phyloP scores from a whole-genome alignment of 2,888 invertebrate species.

The Hypsopygia costalis region DNA sequence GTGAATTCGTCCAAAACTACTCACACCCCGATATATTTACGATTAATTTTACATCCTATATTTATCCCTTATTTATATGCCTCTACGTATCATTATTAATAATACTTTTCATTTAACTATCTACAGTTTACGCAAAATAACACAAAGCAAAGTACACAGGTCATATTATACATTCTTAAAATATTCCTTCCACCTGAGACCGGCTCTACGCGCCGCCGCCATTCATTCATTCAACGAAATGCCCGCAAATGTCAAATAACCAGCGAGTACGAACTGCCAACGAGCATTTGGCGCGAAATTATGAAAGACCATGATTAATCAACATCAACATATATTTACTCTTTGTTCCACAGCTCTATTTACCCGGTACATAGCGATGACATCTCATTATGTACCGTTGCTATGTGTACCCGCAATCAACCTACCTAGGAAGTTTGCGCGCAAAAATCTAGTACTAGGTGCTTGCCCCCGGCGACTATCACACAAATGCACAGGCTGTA shows the following conservation, averaged over 20 bases:
- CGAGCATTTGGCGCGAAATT: slow-evolving; percentile 33
- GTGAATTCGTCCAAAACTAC: slow-evolving; percentile 67
- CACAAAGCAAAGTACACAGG: too few species aligned
- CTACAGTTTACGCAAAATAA: too few species aligned
- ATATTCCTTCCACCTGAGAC: too few species aligned
- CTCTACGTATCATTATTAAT: too few species aligned
- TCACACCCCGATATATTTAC: slow-evolving; percentile 64
- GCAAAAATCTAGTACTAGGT: slow-evolving; percentile 78
- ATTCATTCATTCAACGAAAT: background rate
- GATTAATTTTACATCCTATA: too few species aligned
- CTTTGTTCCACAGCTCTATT: slow-evolving; percentile 69
- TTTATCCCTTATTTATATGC: too few species aligned
- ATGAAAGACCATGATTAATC: slow-evolving; percentile 71
- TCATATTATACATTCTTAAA: too few species aligned
- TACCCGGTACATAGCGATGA: slow-evolving; percentile 63
- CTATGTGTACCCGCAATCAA: slow-evolving; percentile 50
- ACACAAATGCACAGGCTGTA: slow-evolving; percentile 27
- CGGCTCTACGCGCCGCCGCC: background rate
- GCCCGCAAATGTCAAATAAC: slow-evolving; percentile 2
- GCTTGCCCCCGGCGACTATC: slow-evolving; percentile 51
- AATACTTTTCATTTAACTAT: too few species aligned
- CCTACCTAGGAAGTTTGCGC: slow-evolving; percentile 74
- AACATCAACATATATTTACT: slow-evolving; percentile 58
- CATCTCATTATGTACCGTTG: slow-evolving; percentile 71
- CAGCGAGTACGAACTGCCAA: slow-evolving; percentile 10